phyloP scores from a whole-genome alignment of 2,113 vertebrate species.

The Choloepus hoffmanni region DNA sequence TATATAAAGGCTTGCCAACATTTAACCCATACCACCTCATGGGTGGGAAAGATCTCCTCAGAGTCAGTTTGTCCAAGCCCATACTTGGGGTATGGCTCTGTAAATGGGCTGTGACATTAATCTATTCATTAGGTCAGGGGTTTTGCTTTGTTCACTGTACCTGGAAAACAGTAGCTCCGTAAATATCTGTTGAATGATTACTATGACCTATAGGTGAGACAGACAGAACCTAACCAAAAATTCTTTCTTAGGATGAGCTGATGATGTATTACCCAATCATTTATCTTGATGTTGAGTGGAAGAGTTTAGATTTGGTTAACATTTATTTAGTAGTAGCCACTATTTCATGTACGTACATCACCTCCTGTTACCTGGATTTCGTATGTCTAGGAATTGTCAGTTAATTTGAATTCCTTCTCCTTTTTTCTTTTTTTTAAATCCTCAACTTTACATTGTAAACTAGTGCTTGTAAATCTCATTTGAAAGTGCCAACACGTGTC shows the following conservation, averaged over 20 bases:
- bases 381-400: not conserved
- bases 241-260: not conserved
- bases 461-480: not conserved
- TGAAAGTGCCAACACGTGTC: not conserved
- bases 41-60: not conserved
- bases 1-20: not conserved
- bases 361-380: not conserved
- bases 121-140: not conserved
- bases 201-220: not conserved
- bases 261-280: not conserved
- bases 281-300: not conserved
- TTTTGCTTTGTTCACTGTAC: not conserved
- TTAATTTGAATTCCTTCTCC: not conserved
- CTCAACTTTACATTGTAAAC: not conserved
- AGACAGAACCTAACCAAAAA: not conserved
- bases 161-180: not conserved
- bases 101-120: not conserved
- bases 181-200: not conserved
- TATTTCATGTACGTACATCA: not conserved
- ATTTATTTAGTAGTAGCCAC: not conserved
- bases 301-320: conserved; percentile 28
- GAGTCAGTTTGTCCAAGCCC: not conserved
- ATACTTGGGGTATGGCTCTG: not conserved
- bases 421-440: conserved; percentile 10
- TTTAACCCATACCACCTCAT: not conserved